Base-by-base conservation (phyloP, 1,140 invertebrate species). In the Euwallacea similis region DNA sequence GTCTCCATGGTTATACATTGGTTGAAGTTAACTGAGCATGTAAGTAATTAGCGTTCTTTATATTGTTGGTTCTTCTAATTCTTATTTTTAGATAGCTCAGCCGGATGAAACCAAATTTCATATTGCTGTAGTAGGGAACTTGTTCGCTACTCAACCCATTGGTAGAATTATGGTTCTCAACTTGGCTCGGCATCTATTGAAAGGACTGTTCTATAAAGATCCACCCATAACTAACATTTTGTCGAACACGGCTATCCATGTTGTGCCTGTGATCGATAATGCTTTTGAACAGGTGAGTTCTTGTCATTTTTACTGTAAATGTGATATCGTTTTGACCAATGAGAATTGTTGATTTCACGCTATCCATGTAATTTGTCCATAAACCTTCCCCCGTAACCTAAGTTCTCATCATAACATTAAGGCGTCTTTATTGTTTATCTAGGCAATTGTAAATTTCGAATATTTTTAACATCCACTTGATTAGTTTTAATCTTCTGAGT, bases 91-190 rank as follows among this genome's bases (percentile, higher is more conserved):
- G 74, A 46, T 73, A 2, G 74, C 71, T 53, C 9, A 55, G n/a
- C 88, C 91, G 2, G 91, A 92, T 73, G 92, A 94, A 81, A 85
- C 83, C 2, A 95, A 95, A 84, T 89, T 90, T 74, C 91, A 94
- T 75, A 86, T 98, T 13, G 88, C 89, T 6, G 79, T 98, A 16
- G 83, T 97, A 10, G 95, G 94, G 43, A 93, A 93, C 33, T 78
- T 97, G 42, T 93, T 92, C 79, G 91, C 89, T 7, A 90, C 92
- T 7, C 91, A 96, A 76, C 91, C 93, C 1, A 81, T 93, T 11
- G 94, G 94, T 0, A 86, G 93, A 69, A 95, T 98, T 82, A 85
- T 98, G 42, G 80, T 93, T 0, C 77, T 96, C 0, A 89, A 95
- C 79, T 85, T 98, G 56, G 89, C 91, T 0, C 86, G 92, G 0